Evolutionary conservation across 2,797 vertebrate species (phyloP).

Genomic region (Bovichtus diacanthus): DNA sequence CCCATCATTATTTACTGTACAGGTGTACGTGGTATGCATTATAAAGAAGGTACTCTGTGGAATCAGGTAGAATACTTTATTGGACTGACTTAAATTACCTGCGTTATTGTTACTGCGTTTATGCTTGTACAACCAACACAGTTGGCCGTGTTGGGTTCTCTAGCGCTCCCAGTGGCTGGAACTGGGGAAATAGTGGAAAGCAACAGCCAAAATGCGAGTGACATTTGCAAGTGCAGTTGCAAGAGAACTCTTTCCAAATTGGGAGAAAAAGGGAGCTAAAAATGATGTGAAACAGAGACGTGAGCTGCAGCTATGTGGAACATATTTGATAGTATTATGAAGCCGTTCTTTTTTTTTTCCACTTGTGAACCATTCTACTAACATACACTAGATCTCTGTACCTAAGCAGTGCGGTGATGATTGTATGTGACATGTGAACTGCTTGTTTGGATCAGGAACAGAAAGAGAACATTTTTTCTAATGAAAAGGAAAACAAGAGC

Average conservation of each 20-base stretch:
- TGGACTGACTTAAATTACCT: neutral
- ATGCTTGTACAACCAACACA: neutral
- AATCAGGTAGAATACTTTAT: neutral
- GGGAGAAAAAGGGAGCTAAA: neutral
- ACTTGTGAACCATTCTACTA: neutral
- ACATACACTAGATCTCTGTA: neutral
- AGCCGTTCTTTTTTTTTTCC: neutral
- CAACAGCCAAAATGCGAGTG: neutral
- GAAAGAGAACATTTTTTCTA: neutral
- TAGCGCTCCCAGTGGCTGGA: neutral
- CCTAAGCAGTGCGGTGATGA: neutral
- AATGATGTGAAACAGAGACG: neutral
- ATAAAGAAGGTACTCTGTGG: neutral
- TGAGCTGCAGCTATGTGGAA: slow-evolving; percentile 1
- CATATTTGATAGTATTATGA: neutral
- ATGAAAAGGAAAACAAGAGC: slow-evolving; percentile 4
- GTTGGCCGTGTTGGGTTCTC: neutral
- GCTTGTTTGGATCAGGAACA: neutral
- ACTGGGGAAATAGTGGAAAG: neutral
- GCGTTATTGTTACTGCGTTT: neutral
- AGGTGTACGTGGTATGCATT: neutral
- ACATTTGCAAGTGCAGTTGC: neutral
- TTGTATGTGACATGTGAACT: too few relatives aligned
- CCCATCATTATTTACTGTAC: neutral
- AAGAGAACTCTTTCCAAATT: neutral